Evolutionary conservation across 1,140 invertebrate species (phyloP), one percentile per base, ranked within the genome.

Genomic region (Drosophila sucinea): DNA sequence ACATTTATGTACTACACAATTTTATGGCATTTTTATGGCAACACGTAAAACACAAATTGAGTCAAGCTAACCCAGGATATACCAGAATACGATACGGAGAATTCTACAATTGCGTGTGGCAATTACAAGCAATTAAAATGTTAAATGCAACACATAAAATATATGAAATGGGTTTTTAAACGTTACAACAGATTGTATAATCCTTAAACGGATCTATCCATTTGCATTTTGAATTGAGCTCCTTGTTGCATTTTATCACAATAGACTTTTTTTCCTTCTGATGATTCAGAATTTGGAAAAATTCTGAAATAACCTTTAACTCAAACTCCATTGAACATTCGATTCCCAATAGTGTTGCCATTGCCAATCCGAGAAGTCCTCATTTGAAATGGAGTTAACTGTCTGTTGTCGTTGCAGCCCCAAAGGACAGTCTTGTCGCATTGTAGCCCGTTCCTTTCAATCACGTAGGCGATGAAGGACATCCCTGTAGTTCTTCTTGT

Each of bases 1-100:
- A 27, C 23, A 51, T 27, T 27, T 51, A 27, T 51, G 44, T 51
- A 51, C 0, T 51, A 51, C 44, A 51, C 27, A 69, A 73, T 79
- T 87, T 86, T 77, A 86, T 86, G 72, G 83, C 83, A 58, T 77
- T 86, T 87, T 86, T 86, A 86, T 86, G 87, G 76, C 73, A 77
- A 79, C 83, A 79, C 79, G 83, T 86, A 82, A 86, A 86, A 79
- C 79, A 41, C 65, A 87, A 87, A 86, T 87, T 79, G 83, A 79
- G 83, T 57, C 72, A 77, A 67, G 41, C 68, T 64, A 73, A 86
- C 5, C 44, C 44, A 25, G 44, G 44, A 51, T 47, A 23, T 23
- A 7, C 44, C 44, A 2, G 17, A 7, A 47, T 51, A 25, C 44
- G 76, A 68, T 51, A 44, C 6, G 47, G 33, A 33, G 40, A 41